Evolutionary conservation across 2,888 invertebrate genomes (phyloP), one percentile per base, ranked within the genome.

Genomic region (Idaea straminata): DNA sequence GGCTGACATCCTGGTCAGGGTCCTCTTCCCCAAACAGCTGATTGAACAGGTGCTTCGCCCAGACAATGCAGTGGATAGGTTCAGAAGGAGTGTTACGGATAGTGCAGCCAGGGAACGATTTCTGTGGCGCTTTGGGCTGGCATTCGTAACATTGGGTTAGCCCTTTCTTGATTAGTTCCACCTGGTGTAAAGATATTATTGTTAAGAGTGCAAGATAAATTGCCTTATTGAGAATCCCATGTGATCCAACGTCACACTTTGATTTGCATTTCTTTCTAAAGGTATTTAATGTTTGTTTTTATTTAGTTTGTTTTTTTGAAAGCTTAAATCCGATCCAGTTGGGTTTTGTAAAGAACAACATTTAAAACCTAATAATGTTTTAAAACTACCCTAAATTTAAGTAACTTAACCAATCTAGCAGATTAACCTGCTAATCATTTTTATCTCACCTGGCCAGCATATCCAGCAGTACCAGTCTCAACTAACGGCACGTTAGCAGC

Each of bases 11-110:
- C 82, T 99, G 91, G 59, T 99, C 99, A 0, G 98, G 97, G 86
- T 99, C 99, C 69, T 96, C 96, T 89, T 99, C 98, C 0, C 99
- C 99, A 93, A 99, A 99, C 15, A 99, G 93, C 89, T 99, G 99
- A 96, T 99, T 99, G 91, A 99, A 99, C 10, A 99, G 94, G 93
- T 99, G 99, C 87, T 99, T 99, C 0, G 99, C 97, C 99, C 99
- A 99, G 25, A 99, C 99, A 74, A 99, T 98, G 86, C 99, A 99
- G 89, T 99, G 99, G 75, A 99, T 99, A 0, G 98, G 98, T 86
- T 99, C 99, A 0, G 99, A 99, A 0, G 99, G 99, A 0, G 99
- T 99, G 85, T 99, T 99, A 59, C 99, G 94, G 75, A 99, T 99
- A 1, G 99, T 99, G 85, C 99, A 99, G 0, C 99, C 99, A 0